Evolutionary conservation across 2,797 vertebrate species (phyloP).

Genomic region (Clamator glandarius): DNA sequence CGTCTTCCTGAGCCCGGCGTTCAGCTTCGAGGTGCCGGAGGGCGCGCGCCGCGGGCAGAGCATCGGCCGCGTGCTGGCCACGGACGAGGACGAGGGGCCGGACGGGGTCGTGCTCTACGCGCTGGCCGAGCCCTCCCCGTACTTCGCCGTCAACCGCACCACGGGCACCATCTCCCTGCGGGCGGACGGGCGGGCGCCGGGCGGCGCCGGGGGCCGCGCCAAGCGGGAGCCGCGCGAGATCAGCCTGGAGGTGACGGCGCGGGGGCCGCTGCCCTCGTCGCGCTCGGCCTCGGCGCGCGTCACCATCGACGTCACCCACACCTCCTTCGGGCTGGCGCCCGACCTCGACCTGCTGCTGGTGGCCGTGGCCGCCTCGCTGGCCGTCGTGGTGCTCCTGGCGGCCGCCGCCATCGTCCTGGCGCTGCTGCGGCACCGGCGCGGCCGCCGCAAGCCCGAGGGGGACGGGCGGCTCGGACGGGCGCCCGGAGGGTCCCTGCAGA

Average conservation of each 20-base stretch:
- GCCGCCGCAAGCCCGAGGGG: slow-evolving; percentile 70
- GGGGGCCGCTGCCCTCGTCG: slow-evolving; percentile 89
- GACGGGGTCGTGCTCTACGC: slow-evolving; percentile 94
- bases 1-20: slow-evolving; percentile 85
- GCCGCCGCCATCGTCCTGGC: slow-evolving; percentile 91
- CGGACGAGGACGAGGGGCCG: slow-evolving; percentile 92
- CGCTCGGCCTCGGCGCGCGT: slow-evolving; percentile 85
- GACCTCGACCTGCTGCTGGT: slow-evolving; percentile 91
- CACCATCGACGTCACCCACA: slow-evolving; percentile 91
- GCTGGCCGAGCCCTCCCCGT: slow-evolving; percentile 84
- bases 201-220: slow-evolving; percentile 42
- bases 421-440: slow-evolving; percentile 82
- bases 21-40: slow-evolving; percentile 92
- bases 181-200: slow-evolving; percentile 83
- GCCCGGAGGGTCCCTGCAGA: slow-evolving; percentile 88
- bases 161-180: slow-evolving; percentile 90
- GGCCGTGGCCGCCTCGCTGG: slow-evolving; percentile 91
- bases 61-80: slow-evolving; percentile 91
- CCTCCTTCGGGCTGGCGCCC: slow-evolving; percentile 89
- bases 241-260: slow-evolving; percentile 89
- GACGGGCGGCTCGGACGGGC: slow-evolving; percentile 75
- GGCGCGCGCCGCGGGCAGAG: slow-evolving; percentile 90
- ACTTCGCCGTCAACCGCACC: slow-evolving; percentile 93
- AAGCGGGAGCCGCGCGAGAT: slow-evolving; percentile 89
- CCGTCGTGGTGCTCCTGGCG: slow-evolving; percentile 89